Percentiles rank a stretch among this genome's conserved stretches.
phyloP scores from a whole-genome alignment of 1,140 invertebrate genomes.

The Meloidogyne chitwoodi region DNA sequence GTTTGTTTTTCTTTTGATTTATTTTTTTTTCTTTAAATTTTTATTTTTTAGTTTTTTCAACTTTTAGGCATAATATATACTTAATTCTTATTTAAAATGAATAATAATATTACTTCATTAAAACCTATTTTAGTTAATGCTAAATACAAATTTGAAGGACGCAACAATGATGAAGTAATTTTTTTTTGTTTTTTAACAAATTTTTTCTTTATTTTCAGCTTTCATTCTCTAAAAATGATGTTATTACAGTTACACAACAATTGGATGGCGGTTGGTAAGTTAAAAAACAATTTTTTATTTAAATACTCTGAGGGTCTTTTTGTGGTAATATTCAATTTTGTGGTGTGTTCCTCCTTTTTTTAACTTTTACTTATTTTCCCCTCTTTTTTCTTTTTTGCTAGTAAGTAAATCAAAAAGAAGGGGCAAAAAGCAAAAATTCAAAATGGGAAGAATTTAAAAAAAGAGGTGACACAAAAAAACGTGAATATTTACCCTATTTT shows the following conservation, averaged over 20 bases:
- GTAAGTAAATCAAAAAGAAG: too few relatives aligned
- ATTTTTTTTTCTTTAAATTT: too few relatives aligned
- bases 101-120: neutral
- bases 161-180: conserved; percentile 88
- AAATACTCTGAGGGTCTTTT: neutral
- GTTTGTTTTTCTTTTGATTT: too few relatives aligned
- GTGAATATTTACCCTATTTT: too few relatives aligned
- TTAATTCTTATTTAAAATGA: neutral
- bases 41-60: neutral
- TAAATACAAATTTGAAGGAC: conserved; percentile 84
- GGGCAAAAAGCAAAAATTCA: too few relatives aligned
- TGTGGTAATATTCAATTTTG: too few relatives aligned
- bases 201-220: conserved; percentile 68
- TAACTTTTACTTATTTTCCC: too few relatives aligned
- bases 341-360: too few relatives aligned
- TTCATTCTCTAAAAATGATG: conserved; percentile 89
- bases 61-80: neutral
- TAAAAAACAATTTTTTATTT: neutral
- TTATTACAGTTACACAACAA: conserved; percentile 89
- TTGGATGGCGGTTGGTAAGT: conserved; percentile 75
- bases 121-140: conserved; percentile 65
- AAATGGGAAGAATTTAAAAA: too few relatives aligned
- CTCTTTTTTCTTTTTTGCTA: too few relatives aligned
- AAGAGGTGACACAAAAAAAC: too few relatives aligned
- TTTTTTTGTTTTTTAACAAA: conserved; percentile 8